Base-by-base conservation (phyloP, 2,797 vertebrate genomes). In the Echiichthys vipera region DNA sequence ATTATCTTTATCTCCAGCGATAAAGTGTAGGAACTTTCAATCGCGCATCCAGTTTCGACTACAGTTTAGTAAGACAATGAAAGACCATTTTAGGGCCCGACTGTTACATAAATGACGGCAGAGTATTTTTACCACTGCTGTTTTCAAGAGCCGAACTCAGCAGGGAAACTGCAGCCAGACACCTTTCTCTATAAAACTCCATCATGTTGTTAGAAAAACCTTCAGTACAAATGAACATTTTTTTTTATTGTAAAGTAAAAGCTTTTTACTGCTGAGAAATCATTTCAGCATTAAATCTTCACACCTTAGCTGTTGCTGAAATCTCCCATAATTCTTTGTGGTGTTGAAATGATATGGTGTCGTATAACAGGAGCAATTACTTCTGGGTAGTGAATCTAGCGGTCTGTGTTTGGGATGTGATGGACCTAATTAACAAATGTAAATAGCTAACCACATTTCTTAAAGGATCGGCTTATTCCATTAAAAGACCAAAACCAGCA, bases 1-100 rank as follows among this genome's bases (percentile, higher is more conserved):
- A 77, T 84, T 62, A 77, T 63, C 66, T 81, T 65, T 40, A 56
- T 81, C 59, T 66, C 27, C 24, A 36, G 59, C 39, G 37, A 17
- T 63, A 43, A 70, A 74, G 64, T 9, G 24, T 7, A 74, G 37
- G 30, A 70, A 42, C 24, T 63, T n/a, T 69, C 42, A 50, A 39
- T 57, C 51, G 47, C 58, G 30, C 22, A 51, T 74, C 13, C 37
- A 47, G 25, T 80, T 70, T 32, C 59, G 22, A 68, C 45, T 58
- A 9, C 15, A 37, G 40, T 65, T 71, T 47, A 14, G 8, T 27
- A 43, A 53, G 15, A 62, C 8, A 22, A 20, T 20, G 45, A 51
- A 53, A 62, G 6, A n/a, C 7, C 22, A 13, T 54, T 15, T 11
- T n/a, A n/a, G n/a, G n/a, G n/a, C n/a, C n/a, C n/a, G n/a, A n/a